Conservation (phyloP, 2,113 vertebrate species). For the Eudyptes chrysolophus region DNA sequence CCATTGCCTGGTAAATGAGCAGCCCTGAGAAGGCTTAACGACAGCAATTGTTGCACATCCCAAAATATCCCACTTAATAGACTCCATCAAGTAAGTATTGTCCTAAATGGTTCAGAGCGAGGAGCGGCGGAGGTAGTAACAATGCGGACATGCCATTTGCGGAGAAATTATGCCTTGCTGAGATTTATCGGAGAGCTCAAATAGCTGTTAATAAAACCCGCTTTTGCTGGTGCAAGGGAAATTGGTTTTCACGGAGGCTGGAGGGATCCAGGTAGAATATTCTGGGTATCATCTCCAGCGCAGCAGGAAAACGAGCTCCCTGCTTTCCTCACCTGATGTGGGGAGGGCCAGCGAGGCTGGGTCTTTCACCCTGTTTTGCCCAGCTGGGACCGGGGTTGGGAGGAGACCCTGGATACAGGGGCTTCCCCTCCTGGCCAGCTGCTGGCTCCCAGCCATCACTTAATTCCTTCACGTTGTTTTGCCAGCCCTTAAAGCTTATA, state of each 20-base stretch:
- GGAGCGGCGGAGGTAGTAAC: not conserved
- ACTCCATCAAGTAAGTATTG: slow-evolving; percentile 1
- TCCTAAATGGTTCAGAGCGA: not conserved
- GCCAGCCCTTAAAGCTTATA: not conserved
- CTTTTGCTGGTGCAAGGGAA: slow-evolving; percentile 30
- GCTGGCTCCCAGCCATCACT: not conserved
- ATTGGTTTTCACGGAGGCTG: slow-evolving; percentile 30
- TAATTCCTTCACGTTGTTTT: not conserved
- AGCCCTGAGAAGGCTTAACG: not conserved
- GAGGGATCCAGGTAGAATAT: not conserved
- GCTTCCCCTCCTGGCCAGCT: not conserved
- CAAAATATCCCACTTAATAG: not conserved
- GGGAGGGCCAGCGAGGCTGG: not conserved
- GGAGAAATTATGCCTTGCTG: not conserved
- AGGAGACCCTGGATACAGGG: not conserved
- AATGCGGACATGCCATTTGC: not conserved
- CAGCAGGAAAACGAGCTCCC: not conserved
- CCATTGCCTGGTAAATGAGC: not conserved
- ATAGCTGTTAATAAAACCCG: slow-evolving; percentile 51
- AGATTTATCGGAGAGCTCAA: slow-evolving; percentile 40
- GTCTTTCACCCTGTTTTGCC: not conserved
- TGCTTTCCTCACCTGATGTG: rapidly evolving
- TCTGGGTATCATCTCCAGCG: not conserved
- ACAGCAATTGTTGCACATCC: not conserved
- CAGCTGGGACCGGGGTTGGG: not conserved